A percentile compares a stretch with the other conserved stretches of the same genome.
These are phyloP conservation scores for Coenonympha glycerion DNA, from an alignment of 2,888 invertebrate species.

Conservation along the genomic window DNA sequence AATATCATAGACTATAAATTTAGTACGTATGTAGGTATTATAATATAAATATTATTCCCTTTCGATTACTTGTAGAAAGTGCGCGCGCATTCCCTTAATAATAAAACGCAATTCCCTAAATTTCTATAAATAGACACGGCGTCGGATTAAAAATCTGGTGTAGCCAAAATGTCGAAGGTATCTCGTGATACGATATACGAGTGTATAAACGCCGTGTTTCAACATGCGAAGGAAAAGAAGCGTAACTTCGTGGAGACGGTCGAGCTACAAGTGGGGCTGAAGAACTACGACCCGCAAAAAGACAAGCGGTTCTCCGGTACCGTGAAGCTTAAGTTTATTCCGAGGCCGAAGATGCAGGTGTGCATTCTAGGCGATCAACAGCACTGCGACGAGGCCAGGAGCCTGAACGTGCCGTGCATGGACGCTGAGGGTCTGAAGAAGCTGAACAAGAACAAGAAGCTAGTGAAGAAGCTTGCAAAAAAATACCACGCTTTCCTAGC, in stretches of 20 bases:
- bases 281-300: constrained; percentile 99
- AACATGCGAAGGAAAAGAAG: constrained; percentile 87
- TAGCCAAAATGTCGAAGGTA: constrained; percentile 96
- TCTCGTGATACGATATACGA: constrained; percentile 98
- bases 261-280: constrained; percentile 98
- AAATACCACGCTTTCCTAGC: constrained; percentile 99
- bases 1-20: too few species aligned
- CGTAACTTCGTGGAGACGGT: constrained; percentile 97
- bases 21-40: too few species aligned
- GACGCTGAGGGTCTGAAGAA: constrained; percentile 99
- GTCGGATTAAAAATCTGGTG: too few species aligned
- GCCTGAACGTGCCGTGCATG: constrained; percentile 94
- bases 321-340: constrained; percentile 98
- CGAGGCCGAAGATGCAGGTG: constrained; percentile 98
- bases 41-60: too few species aligned
- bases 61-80: too few species aligned
- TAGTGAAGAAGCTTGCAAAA: constrained; percentile 98
- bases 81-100: too few species aligned
- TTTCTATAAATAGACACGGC: too few species aligned
- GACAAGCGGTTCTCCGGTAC: constrained; percentile 99
- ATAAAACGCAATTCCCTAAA: too few species aligned
- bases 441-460: constrained; percentile 99
- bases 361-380: constrained; percentile 99
- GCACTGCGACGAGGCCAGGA: constrained; percentile 99
- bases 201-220: constrained; percentile 89